These are phyloP conservation scores for Monochamus saltuarius DNA, from an alignment of 1,140 invertebrate genomes.

Conservation along the genomic window DNA sequence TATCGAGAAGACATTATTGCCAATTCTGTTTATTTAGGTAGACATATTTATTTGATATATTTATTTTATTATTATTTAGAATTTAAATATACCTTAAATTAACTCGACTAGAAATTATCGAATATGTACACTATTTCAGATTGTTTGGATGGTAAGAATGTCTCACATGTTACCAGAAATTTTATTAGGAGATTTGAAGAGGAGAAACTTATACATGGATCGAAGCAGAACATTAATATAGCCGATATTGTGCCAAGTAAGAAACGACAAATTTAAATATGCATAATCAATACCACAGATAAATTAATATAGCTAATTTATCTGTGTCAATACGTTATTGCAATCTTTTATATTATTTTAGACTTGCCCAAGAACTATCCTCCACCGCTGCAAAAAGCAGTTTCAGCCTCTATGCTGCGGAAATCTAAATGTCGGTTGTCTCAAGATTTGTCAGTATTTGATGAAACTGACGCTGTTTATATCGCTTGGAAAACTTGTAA, in stretches of 20 bases:
- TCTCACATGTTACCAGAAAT: conserved; percentile 52
- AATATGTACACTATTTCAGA: conserved; percentile 37
- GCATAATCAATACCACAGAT: background rate
- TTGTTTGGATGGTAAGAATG: conserved; percentile 54
- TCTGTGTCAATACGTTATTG: background rate
- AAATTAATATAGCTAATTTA: background rate
- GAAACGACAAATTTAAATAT: conserved; percentile 1
- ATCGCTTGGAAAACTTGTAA: conserved; percentile 40
- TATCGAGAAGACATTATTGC: conserved; percentile 68
- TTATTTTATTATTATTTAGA: conserved; percentile 11
- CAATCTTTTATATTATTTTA: conserved; percentile 24
- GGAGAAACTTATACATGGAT: conserved; percentile 36
- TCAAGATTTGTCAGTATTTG: conserved; percentile 30
- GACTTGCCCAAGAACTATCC: conserved; percentile 43
- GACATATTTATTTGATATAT: conserved; percentile 1
- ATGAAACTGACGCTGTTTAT: conserved; percentile 33
- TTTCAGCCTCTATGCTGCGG: conserved; percentile 39
- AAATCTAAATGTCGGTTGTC: conserved; percentile 23
- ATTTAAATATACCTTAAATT: background rate
- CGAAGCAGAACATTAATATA: conserved; percentile 33
- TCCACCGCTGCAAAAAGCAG: conserved; percentile 38
- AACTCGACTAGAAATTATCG: background rate
- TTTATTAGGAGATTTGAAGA: conserved; percentile 58
- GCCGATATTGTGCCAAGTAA: conserved; percentile 35
- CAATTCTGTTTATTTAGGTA: conserved; percentile 60